Evolutionary conservation across 2,888 invertebrate genomes (phyloP).

Genomic region (Lycocerus yunnanus): DNA sequence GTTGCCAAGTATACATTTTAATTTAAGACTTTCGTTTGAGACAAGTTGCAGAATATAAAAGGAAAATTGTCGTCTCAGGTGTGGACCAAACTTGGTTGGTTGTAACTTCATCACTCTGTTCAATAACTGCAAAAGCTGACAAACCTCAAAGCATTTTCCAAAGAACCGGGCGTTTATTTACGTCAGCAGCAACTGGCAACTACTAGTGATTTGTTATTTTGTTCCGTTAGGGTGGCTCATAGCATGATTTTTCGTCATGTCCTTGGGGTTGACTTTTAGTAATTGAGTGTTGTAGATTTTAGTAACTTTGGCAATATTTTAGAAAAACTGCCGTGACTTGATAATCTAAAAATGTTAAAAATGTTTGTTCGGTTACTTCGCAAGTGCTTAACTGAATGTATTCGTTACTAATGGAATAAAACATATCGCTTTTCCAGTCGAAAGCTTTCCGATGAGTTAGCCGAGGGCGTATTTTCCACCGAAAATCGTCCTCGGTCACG

Average conservation of each 20-base stretch:
- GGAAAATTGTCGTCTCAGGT: conserved; percentile 33
- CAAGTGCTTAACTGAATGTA: conserved; percentile 24
- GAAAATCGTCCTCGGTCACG: conserved; percentile 29
- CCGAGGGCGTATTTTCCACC: conserved; percentile 28
- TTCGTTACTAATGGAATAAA: conserved; percentile 23
- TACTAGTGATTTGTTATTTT: conserved; percentile 35
- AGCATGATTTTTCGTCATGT: conserved; percentile 20
- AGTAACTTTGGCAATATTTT: background rate
- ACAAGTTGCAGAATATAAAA: conserved; percentile 32
- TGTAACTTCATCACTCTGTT: conserved; percentile 36
- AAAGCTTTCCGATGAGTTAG: conserved; percentile 30
- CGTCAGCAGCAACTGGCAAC: conserved; percentile 32
- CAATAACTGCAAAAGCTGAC: conserved; percentile 28
- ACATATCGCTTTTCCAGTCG: conserved; percentile 21
- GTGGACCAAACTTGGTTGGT: conserved; percentile 33
- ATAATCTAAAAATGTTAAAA: conserved; percentile 1
- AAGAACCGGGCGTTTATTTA: conserved; percentile 29
- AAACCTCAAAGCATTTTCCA: conserved; percentile 33
- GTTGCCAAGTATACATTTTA: conserved; percentile 21
- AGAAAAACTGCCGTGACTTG: background rate
- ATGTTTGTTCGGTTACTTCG: conserved; percentile 6
- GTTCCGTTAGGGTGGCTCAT: conserved; percentile 23
- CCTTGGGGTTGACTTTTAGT: conserved; percentile 21
- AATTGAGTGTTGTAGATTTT: conserved; percentile 28
- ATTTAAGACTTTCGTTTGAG: conserved; percentile 26